phyloP scores from a whole-genome alignment of 2,888 invertebrate species.

The Mesorhabditis belari region DNA sequence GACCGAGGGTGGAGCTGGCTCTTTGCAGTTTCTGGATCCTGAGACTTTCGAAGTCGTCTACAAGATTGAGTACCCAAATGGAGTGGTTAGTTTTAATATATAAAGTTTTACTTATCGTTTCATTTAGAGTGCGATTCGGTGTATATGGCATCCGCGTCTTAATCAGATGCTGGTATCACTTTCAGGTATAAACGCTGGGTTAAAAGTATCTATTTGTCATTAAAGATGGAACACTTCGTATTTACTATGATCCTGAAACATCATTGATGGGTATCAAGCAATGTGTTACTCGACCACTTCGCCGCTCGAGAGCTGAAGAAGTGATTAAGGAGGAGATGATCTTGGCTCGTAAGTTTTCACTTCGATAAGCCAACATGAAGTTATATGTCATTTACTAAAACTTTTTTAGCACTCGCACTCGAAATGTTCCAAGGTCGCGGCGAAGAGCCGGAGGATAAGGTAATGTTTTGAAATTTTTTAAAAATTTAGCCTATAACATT shows the following conservation, averaged over 20 bases:
- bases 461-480: constrained; percentile 16
- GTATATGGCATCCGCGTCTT: constrained; percentile 91
- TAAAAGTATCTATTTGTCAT: not conserved
- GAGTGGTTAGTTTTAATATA: constrained; percentile 58
- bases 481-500: not conserved
- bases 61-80: constrained; percentile 68
- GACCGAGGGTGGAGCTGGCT: constrained; percentile 59
- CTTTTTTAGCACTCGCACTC: constrained; percentile 69
- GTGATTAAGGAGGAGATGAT: constrained; percentile 83
- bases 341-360: constrained; percentile 69
- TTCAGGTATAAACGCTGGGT: constrained; percentile 70
- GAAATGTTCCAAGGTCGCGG: constrained; percentile 80
- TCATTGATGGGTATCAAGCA: constrained; percentile 80
- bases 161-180: constrained; percentile 90
- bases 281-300: constrained; percentile 64
- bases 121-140: constrained; percentile 68
- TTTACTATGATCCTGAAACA: constrained; percentile 79
- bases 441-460: constrained; percentile 51
- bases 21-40: constrained; percentile 72
- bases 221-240: constrained; percentile 61
- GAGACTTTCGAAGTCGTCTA: constrained; percentile 70
- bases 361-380: too few relatives aligned
- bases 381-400: too few relatives aligned
- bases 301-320: constrained; percentile 62
- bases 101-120: not conserved